These are phyloP conservation scores for Syndactyla subalaris DNA, from an alignment of 2,797 vertebrate species.

Conservation along the genomic window DNA sequence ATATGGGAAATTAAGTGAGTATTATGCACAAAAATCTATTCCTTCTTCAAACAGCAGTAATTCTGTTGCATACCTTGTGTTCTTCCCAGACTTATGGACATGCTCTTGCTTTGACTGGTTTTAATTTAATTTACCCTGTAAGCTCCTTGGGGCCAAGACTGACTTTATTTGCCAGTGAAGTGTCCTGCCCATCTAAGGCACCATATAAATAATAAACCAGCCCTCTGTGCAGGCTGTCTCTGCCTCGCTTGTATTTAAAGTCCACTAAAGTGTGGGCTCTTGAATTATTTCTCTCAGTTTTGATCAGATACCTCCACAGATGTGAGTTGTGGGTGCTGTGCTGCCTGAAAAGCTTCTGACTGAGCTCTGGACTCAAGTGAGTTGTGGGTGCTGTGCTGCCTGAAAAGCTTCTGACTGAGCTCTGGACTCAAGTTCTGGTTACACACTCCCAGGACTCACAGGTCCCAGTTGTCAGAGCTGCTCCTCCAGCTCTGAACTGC, in stretches of 20 bases:
- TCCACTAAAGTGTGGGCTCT: neutral
- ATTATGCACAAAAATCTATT: neutral
- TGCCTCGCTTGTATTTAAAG: neutral
- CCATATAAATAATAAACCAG: neutral
- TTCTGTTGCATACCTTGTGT: neutral
- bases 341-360: neutral
- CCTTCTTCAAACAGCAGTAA: neutral
- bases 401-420: neutral
- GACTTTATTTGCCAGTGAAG: neutral
- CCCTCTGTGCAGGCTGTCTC: neutral
- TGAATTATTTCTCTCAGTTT: neutral
- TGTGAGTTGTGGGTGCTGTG: fast-evolving
- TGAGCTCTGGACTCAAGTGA: too few relatives aligned
- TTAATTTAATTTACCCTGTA: neutral
- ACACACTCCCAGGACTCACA: too few relatives aligned
- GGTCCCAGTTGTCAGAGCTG: neutral
- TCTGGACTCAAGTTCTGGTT: neutral
- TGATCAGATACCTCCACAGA: neutral
- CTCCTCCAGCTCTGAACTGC: neutral
- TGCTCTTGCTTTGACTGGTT: neutral
- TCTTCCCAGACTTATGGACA: neutral
- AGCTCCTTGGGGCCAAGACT: neutral
- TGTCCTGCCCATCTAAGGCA: neutral
- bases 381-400: fast-evolving
- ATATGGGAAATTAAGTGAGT: neutral